Conservation (phyloP, 2,888 invertebrate species). For the Cenopis cana region DNA sequence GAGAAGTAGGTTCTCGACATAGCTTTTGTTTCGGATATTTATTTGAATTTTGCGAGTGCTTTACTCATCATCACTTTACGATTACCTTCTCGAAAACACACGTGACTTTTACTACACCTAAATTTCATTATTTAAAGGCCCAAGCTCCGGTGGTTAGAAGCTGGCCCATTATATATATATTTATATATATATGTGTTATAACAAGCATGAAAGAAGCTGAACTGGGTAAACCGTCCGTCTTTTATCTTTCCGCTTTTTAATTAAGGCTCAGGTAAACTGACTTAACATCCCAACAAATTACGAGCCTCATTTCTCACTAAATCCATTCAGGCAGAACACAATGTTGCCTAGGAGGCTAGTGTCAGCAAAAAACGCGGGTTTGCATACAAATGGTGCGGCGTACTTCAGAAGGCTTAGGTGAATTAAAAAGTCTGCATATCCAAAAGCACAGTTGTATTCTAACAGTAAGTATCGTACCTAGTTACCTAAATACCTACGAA, state of each 20-base stretch:
- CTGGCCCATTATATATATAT: too few species aligned
- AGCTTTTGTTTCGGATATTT: not conserved
- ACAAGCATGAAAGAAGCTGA: too few species aligned
- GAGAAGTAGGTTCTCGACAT: not conserved
- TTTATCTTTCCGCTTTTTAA: not conserved
- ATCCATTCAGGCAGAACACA: slow-evolving; percentile 9
- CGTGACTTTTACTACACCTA: too few species aligned
- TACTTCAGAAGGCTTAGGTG: slow-evolving; percentile 41
- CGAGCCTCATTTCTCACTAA: slow-evolving; percentile 13
- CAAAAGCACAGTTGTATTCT: not conserved
- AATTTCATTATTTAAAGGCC: too few species aligned
- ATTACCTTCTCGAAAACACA: too few species aligned
- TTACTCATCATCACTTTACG: too few species aligned
- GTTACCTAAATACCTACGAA: not conserved
- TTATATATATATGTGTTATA: too few species aligned
- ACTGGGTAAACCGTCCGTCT: too few species aligned
- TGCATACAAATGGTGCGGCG: slow-evolving; percentile 29
- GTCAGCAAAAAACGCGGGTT: slow-evolving; percentile 30
- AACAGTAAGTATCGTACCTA: too few species aligned
- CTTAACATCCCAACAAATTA: slow-evolving; percentile 15
- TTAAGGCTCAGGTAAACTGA: slow-evolving; percentile 3
- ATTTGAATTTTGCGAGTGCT: not conserved
- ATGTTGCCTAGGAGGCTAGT: not conserved
- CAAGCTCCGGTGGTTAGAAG: too few species aligned
- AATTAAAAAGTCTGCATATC: slow-evolving; percentile 39